Base-by-base conservation (phyloP, 2,113 vertebrate species). In the Furnarius figulus region DNA sequence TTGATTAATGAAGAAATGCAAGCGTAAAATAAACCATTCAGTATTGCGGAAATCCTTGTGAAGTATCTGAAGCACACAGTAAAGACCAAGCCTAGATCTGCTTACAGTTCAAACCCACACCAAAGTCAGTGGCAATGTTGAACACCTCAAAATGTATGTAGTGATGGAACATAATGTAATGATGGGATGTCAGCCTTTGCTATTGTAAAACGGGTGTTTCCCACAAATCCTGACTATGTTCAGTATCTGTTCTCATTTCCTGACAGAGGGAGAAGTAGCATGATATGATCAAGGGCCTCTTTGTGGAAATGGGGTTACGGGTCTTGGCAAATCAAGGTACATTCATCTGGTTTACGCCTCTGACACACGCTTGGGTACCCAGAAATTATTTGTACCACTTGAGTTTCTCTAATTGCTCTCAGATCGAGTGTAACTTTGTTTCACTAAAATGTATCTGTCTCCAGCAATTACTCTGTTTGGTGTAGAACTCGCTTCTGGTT, bases 301-400 rank as follows among this genome's bases (percentile, higher is more conserved):
- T 73, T 73, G 85, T 73, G 68, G 83, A 94, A 88, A 88, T 19
- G 13, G 56, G 66, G 72, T 35, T 90, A 90, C 10, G 37, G 17
- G 7, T 79, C 70, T 87, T 90, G 83, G 77, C 86, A 95, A 94
- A 79, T 37, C 66, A 92, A 81, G 46, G 78, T 49, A 50, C 50
- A 88, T 44, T 85, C 71, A 94, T 88, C 55, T 86, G 76, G 71
- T 85, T 88, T 88, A 90, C 63, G 28, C 68, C 49, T 30, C 68
- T 75, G 61, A 89, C 46, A 91, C 28, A 73, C 1, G 1, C 40
- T 87, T 89, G 92, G 37, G 53, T 95, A 95, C 42, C 40, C 81
- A 96, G 70, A 59, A 75, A 93, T 92, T 88, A 96, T 74, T 96
- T 97, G 89, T 92, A 90, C 80, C 80, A 87, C 24, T 83, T 94